phyloP scores from a whole-genome alignment of 2,113 vertebrate genomes.

The Ramphastos sulfuratus region DNA sequence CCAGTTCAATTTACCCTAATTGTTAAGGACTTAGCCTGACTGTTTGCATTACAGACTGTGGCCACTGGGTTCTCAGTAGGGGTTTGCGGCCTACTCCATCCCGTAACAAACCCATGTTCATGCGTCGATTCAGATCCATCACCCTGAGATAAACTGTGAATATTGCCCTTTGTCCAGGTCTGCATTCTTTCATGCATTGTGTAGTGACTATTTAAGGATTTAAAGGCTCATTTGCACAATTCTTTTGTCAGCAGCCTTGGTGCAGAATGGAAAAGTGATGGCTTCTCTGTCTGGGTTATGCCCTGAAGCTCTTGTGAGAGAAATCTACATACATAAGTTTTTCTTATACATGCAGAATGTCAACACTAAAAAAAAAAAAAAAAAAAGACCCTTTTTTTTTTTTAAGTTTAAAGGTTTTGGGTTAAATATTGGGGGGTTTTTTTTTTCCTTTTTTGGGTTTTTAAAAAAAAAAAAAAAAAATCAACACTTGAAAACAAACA shows the following conservation, averaged over 20 bases:
- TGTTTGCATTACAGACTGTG: slow-evolving; percentile 83
- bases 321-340: slow-evolving; percentile 79
- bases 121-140: slow-evolving; percentile 98
- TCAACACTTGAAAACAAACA: slow-evolving; percentile 56
- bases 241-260: slow-evolving; percentile 91
- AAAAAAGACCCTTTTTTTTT: slow-evolving; percentile 77
- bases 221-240: slow-evolving; percentile 99
- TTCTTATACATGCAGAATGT: slow-evolving; percentile 75
- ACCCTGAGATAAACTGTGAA: slow-evolving; percentile 93
- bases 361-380: slow-evolving; percentile 74
- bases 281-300: slow-evolving; percentile 80
- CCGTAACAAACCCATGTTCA: slow-evolving; percentile 94
- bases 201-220: slow-evolving; percentile 95
- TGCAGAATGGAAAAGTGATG: slow-evolving; percentile 84
- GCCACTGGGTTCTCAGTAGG: slow-evolving; percentile 91
- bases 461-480: slow-evolving; percentile 33
- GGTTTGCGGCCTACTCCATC: slow-evolving; percentile 86
- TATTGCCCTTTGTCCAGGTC: slow-evolving; percentile 88
- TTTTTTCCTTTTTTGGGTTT: slow-evolving; percentile 43
- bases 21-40: slow-evolving; percentile 86
- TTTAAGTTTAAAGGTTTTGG: slow-evolving; percentile 72
- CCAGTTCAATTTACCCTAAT: slow-evolving; percentile 90
- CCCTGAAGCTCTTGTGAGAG: slow-evolving; percentile 77
- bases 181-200: slow-evolving; percentile 96
- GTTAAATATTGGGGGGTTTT: slow-evolving; percentile 69